Evolutionary conservation across 1,140 invertebrate genomes (phyloP).

Genomic region (Tetragonula clypearis): DNA sequence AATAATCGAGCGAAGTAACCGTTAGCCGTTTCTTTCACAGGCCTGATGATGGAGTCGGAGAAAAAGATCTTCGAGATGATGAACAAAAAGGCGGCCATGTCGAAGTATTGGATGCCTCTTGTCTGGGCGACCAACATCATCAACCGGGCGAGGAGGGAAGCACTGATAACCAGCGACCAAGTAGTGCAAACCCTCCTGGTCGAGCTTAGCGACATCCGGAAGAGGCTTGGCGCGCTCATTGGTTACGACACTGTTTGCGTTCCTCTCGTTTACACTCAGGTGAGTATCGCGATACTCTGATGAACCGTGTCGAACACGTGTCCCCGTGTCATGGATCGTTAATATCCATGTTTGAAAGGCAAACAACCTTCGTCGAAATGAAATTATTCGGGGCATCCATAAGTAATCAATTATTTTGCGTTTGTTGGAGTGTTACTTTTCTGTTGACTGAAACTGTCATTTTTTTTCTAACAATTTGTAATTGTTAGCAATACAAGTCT

Average conservation of each 20-base stretch:
- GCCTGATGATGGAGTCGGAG: conserved; percentile 94
- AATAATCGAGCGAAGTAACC: conserved; percentile 19
- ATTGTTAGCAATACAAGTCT: too few species aligned
- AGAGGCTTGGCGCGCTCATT: conserved; percentile 90
- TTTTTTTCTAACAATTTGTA: too few species aligned
- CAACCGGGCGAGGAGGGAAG: conserved; percentile 91
- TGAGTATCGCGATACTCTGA: conserved; percentile 76
- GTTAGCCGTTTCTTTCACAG: conserved; percentile 78
- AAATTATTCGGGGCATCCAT: background rate
- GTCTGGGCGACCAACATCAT: conserved; percentile 96
- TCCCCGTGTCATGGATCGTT: background rate
- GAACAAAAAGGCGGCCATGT: conserved; percentile 93
- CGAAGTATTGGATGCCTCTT: conserved; percentile 96
- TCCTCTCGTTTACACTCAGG: conserved; percentile 98
- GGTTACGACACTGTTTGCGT: conserved; percentile 98
- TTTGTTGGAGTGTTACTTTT: too few species aligned
- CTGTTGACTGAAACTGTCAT: too few species aligned
- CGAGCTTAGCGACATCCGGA: conserved; percentile 91
- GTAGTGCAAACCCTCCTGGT: conserved; percentile 92
- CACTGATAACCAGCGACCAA: conserved; percentile 91
- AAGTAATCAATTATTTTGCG: too few species aligned
- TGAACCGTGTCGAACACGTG: background rate
- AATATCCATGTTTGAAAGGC: background rate
- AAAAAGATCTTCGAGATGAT: conserved; percentile 94
- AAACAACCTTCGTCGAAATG: too few species aligned